Evolutionary conservation across 2,113 vertebrate species (phyloP).

Genomic region (Forbesichthys agassizii): DNA sequence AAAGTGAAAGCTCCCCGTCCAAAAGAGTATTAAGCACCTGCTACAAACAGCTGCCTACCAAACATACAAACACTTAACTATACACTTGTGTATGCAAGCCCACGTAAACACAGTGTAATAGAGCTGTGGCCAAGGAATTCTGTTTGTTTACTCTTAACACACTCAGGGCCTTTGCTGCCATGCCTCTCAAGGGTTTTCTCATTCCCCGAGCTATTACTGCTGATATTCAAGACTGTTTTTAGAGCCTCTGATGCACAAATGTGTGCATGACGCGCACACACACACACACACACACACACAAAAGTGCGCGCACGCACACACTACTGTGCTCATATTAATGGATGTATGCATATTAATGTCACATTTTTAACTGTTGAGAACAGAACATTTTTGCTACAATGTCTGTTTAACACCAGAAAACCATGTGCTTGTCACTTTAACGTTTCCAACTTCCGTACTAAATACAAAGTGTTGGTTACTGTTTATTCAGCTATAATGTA

Average conservation of each 20-base stretch:
- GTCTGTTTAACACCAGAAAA: too few relatives aligned
- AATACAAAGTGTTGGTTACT: too few relatives aligned
- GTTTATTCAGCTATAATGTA: too few relatives aligned
- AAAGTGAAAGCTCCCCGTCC: not conserved
- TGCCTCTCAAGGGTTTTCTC: not conserved
- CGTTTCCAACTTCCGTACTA: too few relatives aligned
- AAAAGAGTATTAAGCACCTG: slow-evolving; percentile 8
- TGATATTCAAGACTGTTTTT: not conserved
- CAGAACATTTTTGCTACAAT: too few relatives aligned
- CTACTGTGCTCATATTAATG: not conserved
- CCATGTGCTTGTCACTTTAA: too few relatives aligned
- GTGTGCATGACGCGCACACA: not conserved
- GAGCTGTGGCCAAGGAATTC: not conserved
- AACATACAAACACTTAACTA: not conserved
- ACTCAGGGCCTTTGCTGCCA: slow-evolving; percentile 1
- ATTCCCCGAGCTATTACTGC: slow-evolving; percentile 3
- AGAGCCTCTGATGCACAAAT: not conserved
- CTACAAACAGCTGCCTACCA: slow-evolving; percentile 22
- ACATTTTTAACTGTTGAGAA: too few relatives aligned
- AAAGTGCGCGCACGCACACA: not conserved
- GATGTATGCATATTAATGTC: too few relatives aligned
- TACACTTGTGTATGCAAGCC: not conserved
- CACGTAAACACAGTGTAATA: not conserved
- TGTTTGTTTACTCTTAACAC: slow-evolving; percentile 5
- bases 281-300: not conserved